These are phyloP conservation scores for Stomatorhinus ivindoensis DNA, from an alignment of 2,113 vertebrate genomes.

Conservation along the genomic window DNA sequence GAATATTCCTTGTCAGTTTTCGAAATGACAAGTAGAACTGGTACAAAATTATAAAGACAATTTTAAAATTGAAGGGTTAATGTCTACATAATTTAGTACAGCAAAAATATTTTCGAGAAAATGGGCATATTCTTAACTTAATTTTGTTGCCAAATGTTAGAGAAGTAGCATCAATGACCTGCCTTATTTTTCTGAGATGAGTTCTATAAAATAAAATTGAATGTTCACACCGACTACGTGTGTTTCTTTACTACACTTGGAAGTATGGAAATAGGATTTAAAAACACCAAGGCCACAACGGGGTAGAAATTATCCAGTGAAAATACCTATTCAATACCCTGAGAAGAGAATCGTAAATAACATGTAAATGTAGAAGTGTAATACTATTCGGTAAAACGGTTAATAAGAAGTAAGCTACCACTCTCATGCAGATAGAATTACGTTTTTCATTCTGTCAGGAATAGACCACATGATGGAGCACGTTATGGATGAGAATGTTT, in stretches of 20 bases:
- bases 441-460: background rate
- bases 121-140: constrained; percentile 36
- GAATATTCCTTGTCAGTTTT: constrained; percentile 8
- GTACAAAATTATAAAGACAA: constrained; percentile 23
- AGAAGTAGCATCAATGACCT: constrained; percentile 30
- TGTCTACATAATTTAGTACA: constrained; percentile 41
- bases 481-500: background rate
- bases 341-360: background rate
- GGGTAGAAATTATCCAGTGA: background rate
- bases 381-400: background rate
- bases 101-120: constrained; percentile 51
- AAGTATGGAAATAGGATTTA: background rate
- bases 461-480: background rate
- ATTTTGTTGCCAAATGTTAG: constrained; percentile 51
- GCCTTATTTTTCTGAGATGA: constrained; percentile 45
- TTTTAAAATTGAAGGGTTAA: constrained; percentile 20
- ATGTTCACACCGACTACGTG: constrained; percentile 2
- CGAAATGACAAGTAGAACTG: background rate
- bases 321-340: background rate
- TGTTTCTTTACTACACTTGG: constrained; percentile 2
- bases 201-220: constrained; percentile 42
- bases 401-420: background rate
- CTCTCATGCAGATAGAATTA: background rate
- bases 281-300: background rate
- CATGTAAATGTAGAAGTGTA: background rate